Evolutionary conservation across 2,888 invertebrate genomes (phyloP).

Genomic region (Lasiommata megera): DNA sequence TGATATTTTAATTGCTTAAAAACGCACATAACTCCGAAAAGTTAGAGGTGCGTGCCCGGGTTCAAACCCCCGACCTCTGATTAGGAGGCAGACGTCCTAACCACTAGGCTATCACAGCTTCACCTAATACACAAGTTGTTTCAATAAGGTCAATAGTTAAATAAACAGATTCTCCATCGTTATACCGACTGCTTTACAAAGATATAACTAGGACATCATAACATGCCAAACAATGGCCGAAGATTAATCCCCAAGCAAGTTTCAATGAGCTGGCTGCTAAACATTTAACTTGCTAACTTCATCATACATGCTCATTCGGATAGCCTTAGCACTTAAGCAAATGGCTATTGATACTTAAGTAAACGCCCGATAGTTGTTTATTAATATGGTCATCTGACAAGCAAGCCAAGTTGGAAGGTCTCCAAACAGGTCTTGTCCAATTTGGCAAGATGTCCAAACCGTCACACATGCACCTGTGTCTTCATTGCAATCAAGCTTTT

Average conservation of each 20-base stretch:
- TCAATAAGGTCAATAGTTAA: too few relatives aligned
- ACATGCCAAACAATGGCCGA: not conserved
- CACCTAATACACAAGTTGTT: too few relatives aligned
- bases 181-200: too few relatives aligned
- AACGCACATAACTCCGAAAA: too few relatives aligned
- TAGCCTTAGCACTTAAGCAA: conserved; percentile 9
- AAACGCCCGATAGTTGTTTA: conserved; percentile 49
- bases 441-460: conserved; percentile 72
- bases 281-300: not conserved
- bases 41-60: too few relatives aligned
- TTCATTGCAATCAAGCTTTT: conserved; percentile 15
- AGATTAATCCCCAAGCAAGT: not conserved
- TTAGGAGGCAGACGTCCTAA: too few relatives aligned
- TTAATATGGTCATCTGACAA: conserved; percentile 59
- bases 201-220: too few relatives aligned
- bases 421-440: conserved; percentile 66
- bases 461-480: conserved; percentile 51
- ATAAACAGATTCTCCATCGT: too few relatives aligned
- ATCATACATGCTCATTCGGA: not conserved
- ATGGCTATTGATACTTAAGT: conserved; percentile 31
- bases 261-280: not conserved
- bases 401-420: conserved; percentile 68
- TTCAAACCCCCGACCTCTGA: too few relatives aligned
- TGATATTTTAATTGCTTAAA: too few relatives aligned
- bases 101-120: too few relatives aligned